A percentile compares a stretch with the other conserved stretches of the same genome.
phyloP scores from a whole-genome alignment of 1,140 invertebrate genomes.

The Papilio helenus region DNA sequence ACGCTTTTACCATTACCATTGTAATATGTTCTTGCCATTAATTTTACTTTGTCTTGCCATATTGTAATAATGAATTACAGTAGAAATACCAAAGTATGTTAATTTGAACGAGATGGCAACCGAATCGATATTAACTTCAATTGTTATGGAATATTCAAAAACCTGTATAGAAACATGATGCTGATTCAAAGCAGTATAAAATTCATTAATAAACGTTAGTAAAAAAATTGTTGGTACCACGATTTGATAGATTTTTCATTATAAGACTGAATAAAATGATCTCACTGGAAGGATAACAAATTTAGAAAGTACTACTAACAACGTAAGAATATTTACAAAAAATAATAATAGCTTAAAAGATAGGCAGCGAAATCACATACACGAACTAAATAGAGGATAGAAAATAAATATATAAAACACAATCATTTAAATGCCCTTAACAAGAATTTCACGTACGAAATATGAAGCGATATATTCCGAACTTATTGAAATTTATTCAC shows the following conservation, averaged over 20 bases:
- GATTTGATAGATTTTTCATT: conserved; percentile 21
- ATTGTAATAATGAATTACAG: conserved; percentile 16
- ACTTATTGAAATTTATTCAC: conserved; percentile 68
- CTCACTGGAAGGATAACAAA: conserved; percentile 68
- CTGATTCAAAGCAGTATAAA: conserved; percentile 1
- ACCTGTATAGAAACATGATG: not conserved
- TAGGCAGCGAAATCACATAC: conserved; percentile 60
- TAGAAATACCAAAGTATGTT: conserved; percentile 31
- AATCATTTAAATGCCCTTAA: conserved; percentile 77
- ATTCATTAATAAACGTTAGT: not conserved
- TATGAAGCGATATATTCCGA: conserved; percentile 61
- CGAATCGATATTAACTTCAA: not conserved
- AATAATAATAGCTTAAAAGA: conserved; percentile 53
- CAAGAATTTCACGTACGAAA: conserved; percentile 61
- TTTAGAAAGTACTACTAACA: conserved; percentile 60
- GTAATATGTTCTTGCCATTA: conserved; percentile 18
- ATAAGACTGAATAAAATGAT: conserved; percentile 47
- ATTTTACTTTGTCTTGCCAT: conserved; percentile 20
- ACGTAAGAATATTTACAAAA: conserved; percentile 71
- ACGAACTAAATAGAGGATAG: conserved; percentile 63
- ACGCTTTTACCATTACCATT: conserved; percentile 43
- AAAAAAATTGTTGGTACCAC: not conserved
- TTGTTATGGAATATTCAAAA: not conserved
- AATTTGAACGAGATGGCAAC: conserved; percentile 13
- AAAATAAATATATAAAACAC: conserved; percentile 62